These are phyloP conservation scores for Dromiciops gliroides DNA, from an alignment of 2,113 vertebrate genomes.

Conservation along the genomic window DNA sequence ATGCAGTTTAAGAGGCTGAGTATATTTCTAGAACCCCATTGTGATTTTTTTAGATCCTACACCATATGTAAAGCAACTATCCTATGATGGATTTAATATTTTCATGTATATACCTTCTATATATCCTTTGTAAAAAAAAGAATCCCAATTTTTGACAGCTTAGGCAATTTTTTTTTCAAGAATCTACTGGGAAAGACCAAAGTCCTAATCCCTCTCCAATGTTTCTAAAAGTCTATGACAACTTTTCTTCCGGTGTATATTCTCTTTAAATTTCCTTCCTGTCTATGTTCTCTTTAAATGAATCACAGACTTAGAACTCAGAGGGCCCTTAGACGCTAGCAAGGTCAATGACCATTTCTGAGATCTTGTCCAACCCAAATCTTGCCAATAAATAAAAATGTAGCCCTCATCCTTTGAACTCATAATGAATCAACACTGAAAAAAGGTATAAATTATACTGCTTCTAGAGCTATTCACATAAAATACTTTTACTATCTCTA, in stretches of 20 bases:
- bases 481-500: too few relatives aligned
- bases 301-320: neutral
- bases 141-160: neutral
- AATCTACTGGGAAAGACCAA: too few relatives aligned
- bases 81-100: neutral
- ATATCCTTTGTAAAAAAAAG: neutral
- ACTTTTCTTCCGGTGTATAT: neutral
- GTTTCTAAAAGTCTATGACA: neutral
- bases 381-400: too few relatives aligned
- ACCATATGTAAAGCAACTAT: neutral
- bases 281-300: conserved; percentile 9
- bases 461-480: too few relatives aligned
- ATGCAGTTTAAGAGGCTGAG: neutral
- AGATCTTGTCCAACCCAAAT: too few relatives aligned
- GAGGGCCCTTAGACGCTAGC: neutral
- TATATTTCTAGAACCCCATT: neutral
- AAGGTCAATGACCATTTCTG: too few relatives aligned
- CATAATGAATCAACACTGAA: too few relatives aligned
- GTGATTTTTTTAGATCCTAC: neutral
- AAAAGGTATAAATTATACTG: too few relatives aligned
- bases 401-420: too few relatives aligned
- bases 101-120: neutral
- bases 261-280: conserved; percentile 26
- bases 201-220: too few relatives aligned
- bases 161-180: neutral